A percentile compares a stretch with the other conserved stretches of the same genome.
Conservation (phyloP, 2,113 vertebrate species). For the Haplotaxodon microlepis region DNA sequence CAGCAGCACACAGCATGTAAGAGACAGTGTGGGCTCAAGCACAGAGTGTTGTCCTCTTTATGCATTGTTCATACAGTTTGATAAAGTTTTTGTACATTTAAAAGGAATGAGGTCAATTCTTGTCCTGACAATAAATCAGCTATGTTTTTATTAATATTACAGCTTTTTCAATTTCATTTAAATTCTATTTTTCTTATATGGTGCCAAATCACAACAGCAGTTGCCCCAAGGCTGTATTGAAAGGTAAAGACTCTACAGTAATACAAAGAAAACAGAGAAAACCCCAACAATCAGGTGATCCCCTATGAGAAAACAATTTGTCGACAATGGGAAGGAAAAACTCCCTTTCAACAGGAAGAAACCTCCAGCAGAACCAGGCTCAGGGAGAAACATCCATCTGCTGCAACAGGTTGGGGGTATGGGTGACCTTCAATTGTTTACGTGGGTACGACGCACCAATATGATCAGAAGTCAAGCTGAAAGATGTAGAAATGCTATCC, state of each 20-base stretch:
- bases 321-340: not conserved
- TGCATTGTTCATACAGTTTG: not conserved
- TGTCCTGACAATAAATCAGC: not conserved
- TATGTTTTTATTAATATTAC: not conserved
- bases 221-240: fast-evolving
- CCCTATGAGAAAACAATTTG: not conserved
- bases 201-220: not conserved
- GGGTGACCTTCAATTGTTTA: not conserved
- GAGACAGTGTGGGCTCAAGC: not conserved
- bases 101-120: not conserved
- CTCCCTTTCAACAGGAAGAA: not conserved
- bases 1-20: not conserved
- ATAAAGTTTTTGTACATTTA: not conserved
- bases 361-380: not conserved
- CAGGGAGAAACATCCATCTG: not conserved
- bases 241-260: not conserved
- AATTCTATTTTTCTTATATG: not conserved
- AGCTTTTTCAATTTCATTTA: not conserved
- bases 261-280: not conserved
- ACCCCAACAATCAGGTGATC: not conserved
- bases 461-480: not conserved
- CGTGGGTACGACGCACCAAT: not conserved
- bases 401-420: not conserved
- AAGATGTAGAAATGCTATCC: not conserved
- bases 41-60: not conserved